phyloP scores from a whole-genome alignment of 2,797 vertebrate species.

The Lemur catta region DNA sequence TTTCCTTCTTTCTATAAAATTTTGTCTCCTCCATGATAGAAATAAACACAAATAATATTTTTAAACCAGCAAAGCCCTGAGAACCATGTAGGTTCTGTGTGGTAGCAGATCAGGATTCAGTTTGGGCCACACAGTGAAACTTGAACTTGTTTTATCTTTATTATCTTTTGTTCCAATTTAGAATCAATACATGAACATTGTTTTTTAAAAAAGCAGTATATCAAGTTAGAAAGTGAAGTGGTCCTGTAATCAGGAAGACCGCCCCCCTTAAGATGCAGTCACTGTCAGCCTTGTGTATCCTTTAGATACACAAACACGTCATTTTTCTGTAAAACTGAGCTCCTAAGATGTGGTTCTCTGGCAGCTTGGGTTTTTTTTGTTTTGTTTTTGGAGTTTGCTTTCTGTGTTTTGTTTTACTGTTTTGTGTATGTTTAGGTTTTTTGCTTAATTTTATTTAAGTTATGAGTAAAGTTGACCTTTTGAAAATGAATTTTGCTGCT shows the following conservation, averaged over 20 bases:
- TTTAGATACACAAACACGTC: accelerated
- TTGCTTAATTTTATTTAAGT: not conserved
- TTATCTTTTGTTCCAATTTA: not conserved
- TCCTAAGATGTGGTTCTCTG: accelerated
- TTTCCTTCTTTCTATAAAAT: not conserved
- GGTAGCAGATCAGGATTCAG: not conserved
- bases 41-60: not conserved
- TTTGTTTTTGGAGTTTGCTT: not conserved
- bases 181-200: not conserved
- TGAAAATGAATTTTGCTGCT: not conserved
- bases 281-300: accelerated
- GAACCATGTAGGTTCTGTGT: accelerated
- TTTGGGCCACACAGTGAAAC: not conserved
- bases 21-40: not conserved
- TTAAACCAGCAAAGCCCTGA: not conserved
- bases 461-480: not conserved
- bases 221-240: not conserved
- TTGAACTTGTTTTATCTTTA: not conserved
- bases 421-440: not conserved
- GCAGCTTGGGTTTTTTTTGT: not conserved
- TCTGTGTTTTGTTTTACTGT: not conserved
- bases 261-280: not conserved
- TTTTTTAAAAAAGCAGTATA: not conserved
- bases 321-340: not conserved
- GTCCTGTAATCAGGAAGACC: not conserved